Evolutionary conservation across 2,113 vertebrate genomes (phyloP), one percentile per base, ranked within the genome.

Genomic region (Hemichromis elongatus): DNA sequence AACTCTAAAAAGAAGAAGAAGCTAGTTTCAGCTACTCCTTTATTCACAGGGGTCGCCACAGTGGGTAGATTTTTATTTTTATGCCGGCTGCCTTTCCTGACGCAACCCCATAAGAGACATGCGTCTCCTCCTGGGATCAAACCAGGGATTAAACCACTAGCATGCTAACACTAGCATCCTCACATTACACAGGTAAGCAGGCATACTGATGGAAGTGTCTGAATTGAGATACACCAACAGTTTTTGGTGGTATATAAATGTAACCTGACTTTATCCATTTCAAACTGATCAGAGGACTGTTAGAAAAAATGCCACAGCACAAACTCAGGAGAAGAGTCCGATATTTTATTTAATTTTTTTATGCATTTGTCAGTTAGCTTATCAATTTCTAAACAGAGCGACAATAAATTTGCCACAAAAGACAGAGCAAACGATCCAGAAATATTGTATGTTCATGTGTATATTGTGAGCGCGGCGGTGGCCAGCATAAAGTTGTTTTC

Each of bases 201-300:
- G 50, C n/a, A 19, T n/a, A 53, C 19, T n/a, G 9, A 75, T 47
- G 42, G 24, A 52, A 52, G 45, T 50, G 11, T 75, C 68, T 28
- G 16, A 52, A 30, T 2, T 28, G 2, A 50, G 42, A 50, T 73
- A 50, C 24, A 50, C 10, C 2, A 4, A 50, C 45, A 30, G 3
- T 50, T 28, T n/a, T 33, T 75, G 52, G 56, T 56, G 55, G 42
- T 81, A 84, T 70, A 70, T 24, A 28, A 79, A 70, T 84, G 84
- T 66, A 79, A 79, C 81, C 61, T 81, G 79, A 89, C 86, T 82
- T 86, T 89, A 61, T 73, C 91, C 52, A 80, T 81, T 86, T 86
- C 42, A 86, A 93, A 86, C 77, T 85, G 82, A 92, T 82, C 82
- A 16, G 30, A 90, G 83, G 89, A 94, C 92, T 93, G 92, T 92